Base-by-base conservation (phyloP, 2,113 vertebrate genomes). In the Silurus meridionalis region DNA sequence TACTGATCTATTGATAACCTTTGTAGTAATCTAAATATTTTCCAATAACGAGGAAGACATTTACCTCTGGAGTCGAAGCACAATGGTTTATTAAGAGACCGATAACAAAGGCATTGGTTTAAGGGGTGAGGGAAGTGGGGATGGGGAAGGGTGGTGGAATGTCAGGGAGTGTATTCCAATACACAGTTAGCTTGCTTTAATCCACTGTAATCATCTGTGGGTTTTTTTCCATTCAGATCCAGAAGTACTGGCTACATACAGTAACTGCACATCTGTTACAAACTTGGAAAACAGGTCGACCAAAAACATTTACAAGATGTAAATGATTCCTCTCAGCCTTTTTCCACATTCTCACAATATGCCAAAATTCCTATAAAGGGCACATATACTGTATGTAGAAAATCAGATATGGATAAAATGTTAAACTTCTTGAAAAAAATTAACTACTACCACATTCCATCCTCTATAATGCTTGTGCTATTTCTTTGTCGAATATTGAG, bases 51-150 rank as follows among this genome's bases (percentile, higher is more conserved):
- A 92, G 85, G 83, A 88, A 89, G 89, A 85, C 89, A 50, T 91
- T 86, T 80, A 87, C 64, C 88, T 87, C 89, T 84, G 82, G 48
- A 77, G 85, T 92, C 84, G 88, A 92, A 91, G 88, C 92, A 90
- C 71, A 91, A 86, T 90, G 87, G 89, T 95, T 95, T 95, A 95
- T 95, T 95, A 92, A 92, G 89, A 91, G 88, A 89, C 75, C 89
- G 85, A 88, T 81, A 89, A 89, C 87, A 88, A 89, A 80, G 80
- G 52, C 80, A 83, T 83, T 66, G 15, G 83, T 91, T 81, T 37
- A 13, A 37, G 21, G 50, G 48, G 52, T 75, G 23, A 23, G 60
- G 81, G 50, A 28, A 23, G 52, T 23, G 11, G 80, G 58, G n/a
- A 85, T 89, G 87, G 63, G n/a, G 58, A 74, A 74, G 78, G 60